Conservation (phyloP, 1,140 invertebrate species). For the Anoplolepis gracilipes region DNA sequence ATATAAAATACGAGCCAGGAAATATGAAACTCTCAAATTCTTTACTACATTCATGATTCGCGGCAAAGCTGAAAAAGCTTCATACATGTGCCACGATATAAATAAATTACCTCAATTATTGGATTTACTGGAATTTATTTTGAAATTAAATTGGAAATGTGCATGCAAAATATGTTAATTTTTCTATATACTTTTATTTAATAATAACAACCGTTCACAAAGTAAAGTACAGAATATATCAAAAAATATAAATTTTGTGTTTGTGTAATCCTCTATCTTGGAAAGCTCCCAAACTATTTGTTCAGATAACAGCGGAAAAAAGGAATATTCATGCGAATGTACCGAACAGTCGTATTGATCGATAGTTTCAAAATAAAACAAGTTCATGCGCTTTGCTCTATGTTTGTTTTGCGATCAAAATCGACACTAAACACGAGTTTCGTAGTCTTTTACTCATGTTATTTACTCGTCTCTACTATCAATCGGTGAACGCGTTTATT, state of each 20-base stretch:
- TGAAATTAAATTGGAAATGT: neutral
- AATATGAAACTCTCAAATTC: neutral
- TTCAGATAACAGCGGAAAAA: neutral
- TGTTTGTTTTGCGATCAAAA: conserved; percentile 31
- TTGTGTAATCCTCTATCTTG: neutral
- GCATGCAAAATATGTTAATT: neutral
- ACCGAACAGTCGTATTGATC: neutral
- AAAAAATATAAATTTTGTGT: neutral
- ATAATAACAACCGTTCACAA: neutral
- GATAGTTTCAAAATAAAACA: conserved; percentile 38
- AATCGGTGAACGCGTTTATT: conserved; percentile 35
- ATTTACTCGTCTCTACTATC: conserved; percentile 30
- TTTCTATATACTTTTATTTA: neutral
- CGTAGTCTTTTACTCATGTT: conserved; percentile 14
- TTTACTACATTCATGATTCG: neutral
- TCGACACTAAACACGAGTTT: conserved; percentile 10
- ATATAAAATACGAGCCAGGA: neutral
- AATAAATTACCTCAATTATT: neutral
- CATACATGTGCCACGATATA: too few relatives aligned
- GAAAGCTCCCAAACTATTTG: neutral
- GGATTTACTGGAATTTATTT: conserved; percentile 5
- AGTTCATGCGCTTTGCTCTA: neutral
- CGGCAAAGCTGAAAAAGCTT: neutral
- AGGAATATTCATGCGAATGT: conserved; percentile 9
- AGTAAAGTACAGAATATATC: neutral